A percentile compares a stretch with the other conserved stretches of the same genome.
Evolutionary conservation across 2,888 invertebrate species (phyloP).

Genomic region (Imbricaverruca yamaguchii): DNA sequence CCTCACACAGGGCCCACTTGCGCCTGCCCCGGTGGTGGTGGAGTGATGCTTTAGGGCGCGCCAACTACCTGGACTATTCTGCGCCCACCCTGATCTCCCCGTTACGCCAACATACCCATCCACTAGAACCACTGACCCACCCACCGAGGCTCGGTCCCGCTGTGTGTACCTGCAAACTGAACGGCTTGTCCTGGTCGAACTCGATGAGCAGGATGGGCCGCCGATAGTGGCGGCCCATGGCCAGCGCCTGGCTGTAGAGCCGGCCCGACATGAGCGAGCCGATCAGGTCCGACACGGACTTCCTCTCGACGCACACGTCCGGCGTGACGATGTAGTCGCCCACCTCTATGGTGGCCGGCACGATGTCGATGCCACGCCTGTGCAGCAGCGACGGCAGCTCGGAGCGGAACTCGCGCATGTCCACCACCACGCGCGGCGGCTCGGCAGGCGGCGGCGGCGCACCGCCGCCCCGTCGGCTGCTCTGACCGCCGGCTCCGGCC

Average conservation of each 20-base stretch:
- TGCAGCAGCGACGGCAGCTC: constrained; percentile 91
- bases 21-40: too few species aligned
- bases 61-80: too few species aligned
- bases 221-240: constrained; percentile 82
- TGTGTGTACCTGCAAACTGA: constrained; percentile 68
- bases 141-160: constrained; percentile 48
- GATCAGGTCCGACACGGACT: constrained; percentile 43
- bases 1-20: too few species aligned
- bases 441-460: constrained; percentile 46
- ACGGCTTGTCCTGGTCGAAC: constrained; percentile 89
- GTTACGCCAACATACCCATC: too few species aligned
- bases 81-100: too few species aligned
- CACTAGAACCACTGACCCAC: too few species aligned
- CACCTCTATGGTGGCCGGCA: constrained; percentile 75
- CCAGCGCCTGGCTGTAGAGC: constrained; percentile 86
- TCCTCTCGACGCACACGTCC: constrained; percentile 93
- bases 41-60: too few species aligned
- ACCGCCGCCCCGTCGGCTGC: constrained; percentile 43
- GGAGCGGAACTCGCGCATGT: constrained; percentile 95
- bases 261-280: constrained; percentile 92
- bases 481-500: constrained; percentile 36
- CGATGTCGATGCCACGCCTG: constrained; percentile 82
- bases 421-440: constrained; percentile 57
- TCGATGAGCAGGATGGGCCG: constrained; percentile 89
- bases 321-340: constrained; percentile 97